Evolutionary conservation across 2,888 invertebrate species (phyloP), one percentile per base, ranked within the genome.

Genomic region (Oxyscelio sp.): DNA sequence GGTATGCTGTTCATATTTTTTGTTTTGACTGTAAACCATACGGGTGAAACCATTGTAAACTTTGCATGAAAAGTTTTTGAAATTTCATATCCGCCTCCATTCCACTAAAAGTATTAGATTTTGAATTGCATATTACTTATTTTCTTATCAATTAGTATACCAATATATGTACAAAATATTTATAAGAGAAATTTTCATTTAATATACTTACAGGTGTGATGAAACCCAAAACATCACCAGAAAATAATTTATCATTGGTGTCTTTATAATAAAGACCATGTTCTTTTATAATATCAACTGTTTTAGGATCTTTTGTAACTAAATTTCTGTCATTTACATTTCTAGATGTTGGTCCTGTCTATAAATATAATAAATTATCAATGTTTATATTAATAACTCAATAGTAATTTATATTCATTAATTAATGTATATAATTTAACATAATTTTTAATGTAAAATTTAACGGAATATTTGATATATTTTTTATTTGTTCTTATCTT

Each of bases 11-110:
- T 97, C 19, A 95, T 95, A 74, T 95, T 94, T 15, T 95, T 95
- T 77, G 96, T 96, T 43, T 96, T 96, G 13, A 99, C 95, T 94
- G 99, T 98, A 31, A 99, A 95, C 99, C 99, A 99, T 0, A 99
- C 99, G 0, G 99, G 99, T 0, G 99, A 98, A 22, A 99, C 96
- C 90, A 97, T 97, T 63, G 97, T 97, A 90, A 99, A 98, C 94
- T 99, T 99, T 50, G 96, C 96, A 9, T 96, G 97, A 95, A 99
- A 99, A 71, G 95, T 96, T 94, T 98, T 98, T 0, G 99, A 98
- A 59, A 99, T 96, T 94, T 98, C 97, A 94, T 99, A 98, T 0
- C 99, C 99, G 94, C 97, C 98, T 86, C 96, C 97, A 92, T 99
- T 99, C 99, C 99, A 99, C 98, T 99, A 92, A n/a, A 65, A 40